A percentile compares a stretch with the other conserved stretches of the same genome.
Evolutionary conservation across 2,888 invertebrate species (phyloP).

Genomic region (Himalopsyche tibetana): DNA sequence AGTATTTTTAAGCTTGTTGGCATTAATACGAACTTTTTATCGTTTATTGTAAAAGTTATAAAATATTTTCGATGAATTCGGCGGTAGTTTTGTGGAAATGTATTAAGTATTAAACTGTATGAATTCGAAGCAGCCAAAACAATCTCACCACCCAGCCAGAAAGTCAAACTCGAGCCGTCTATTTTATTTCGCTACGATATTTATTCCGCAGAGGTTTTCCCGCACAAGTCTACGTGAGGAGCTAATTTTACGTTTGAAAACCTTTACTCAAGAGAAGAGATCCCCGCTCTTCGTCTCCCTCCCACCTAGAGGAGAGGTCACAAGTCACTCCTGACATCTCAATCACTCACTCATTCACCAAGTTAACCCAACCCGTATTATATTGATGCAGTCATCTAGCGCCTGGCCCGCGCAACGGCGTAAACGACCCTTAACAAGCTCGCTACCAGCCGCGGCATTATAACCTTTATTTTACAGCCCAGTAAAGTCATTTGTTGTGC

Average conservation of each 20-base stretch:
- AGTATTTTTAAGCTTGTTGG: too few species aligned
- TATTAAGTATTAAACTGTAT: neutral
- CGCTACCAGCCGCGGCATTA: slow-evolving; percentile 12
- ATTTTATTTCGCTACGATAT: slow-evolving; percentile 4
- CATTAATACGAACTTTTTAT: too few species aligned
- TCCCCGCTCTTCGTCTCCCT: slow-evolving; percentile 66
- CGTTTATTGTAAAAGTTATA: too few species aligned
- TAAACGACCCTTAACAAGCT: slow-evolving; percentile 39
- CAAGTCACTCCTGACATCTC: slow-evolving; percentile 65
- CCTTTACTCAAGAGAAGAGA: slow-evolving; percentile 68
- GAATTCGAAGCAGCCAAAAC: neutral
- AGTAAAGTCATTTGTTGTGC: neutral
- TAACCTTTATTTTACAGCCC: slow-evolving; percentile 31
- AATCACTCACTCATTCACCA: slow-evolving; percentile 65
- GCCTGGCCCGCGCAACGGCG: slow-evolving; percentile 40
- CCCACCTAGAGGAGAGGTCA: slow-evolving; percentile 65
- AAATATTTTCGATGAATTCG: too few species aligned
- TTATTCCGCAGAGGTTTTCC: slow-evolving; percentile 27
- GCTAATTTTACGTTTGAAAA: slow-evolving; percentile 62
- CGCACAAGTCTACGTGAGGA: slow-evolving; percentile 37
- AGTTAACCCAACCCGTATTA: slow-evolving; percentile 66
- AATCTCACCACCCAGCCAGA: neutral
- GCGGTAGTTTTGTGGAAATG: neutral
- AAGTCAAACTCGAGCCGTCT: slow-evolving; percentile 17
- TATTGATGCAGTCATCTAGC: slow-evolving; percentile 65